Evolutionary conservation across 2,113 vertebrate species (phyloP).

Genomic region (Indicator maculatus): DNA sequence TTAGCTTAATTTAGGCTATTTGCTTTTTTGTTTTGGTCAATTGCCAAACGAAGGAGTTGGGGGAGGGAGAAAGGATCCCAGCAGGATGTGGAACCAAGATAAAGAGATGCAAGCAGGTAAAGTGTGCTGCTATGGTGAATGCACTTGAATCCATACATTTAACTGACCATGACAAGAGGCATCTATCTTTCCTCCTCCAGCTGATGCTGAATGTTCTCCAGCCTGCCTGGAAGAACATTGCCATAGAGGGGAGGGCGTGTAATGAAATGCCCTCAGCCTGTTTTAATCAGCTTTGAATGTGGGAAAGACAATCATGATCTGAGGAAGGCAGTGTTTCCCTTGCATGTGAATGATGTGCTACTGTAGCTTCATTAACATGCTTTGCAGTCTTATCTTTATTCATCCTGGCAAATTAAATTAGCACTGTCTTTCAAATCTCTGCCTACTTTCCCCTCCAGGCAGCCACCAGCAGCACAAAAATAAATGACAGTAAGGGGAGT

Average conservation of each 20-base stretch:
- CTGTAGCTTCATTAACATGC: slow-evolving; percentile 55
- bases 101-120: background rate
- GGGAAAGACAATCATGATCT: background rate
- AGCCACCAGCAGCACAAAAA: slow-evolving; percentile 30
- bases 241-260: background rate
- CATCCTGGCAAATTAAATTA: slow-evolving; percentile 77
- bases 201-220: background rate
- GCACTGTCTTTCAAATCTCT: slow-evolving; percentile 61
- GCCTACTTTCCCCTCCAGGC: slow-evolving; percentile 5
- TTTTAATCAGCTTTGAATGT: slow-evolving; percentile 34
- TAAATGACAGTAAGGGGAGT: background rate
- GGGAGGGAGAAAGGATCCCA: background rate
- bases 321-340: slow-evolving; percentile 5
- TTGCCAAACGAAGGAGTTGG: background rate
- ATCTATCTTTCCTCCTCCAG: background rate
- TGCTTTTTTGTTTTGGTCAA: background rate
- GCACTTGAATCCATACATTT: background rate
- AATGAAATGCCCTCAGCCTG: slow-evolving; percentile 26
- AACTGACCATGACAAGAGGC: background rate
- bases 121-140: background rate
- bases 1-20: background rate
- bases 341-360: slow-evolving; percentile 46
- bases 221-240: background rate
- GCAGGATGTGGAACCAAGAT: background rate
- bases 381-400: slow-evolving; percentile 71